Evolutionary conservation across 2,113 vertebrate species (phyloP), one percentile per base, ranked within the genome.

Genomic region (Pygathrix nemaeus): DNA sequence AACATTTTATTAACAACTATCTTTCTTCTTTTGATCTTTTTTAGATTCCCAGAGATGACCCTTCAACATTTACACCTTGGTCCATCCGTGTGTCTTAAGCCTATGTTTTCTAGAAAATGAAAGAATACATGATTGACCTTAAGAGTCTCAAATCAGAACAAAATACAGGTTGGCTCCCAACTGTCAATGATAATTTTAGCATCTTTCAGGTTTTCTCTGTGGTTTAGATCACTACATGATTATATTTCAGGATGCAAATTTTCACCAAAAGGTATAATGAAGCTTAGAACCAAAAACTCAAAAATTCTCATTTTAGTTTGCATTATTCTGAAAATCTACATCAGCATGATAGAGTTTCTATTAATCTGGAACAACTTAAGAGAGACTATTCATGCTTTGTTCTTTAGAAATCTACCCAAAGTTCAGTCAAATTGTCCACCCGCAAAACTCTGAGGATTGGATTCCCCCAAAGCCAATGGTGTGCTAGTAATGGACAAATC

Each of bases 1-100:
- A 61, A 73, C 0, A 78, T 35, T 85, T 84, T 13, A 81, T 68
- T 93, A 79, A 84, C 25, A 80, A 68, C 48, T 78, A 10, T n/a
- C 21, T 93, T 76, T 40, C 30, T 27, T 55, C 21, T 57, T 93
- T 95, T 86, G 12, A 16, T 94, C 35, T 94, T 95, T 98, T 95
- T 80, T 85, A 97, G 96, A 96, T 96, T 80, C 96, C 97, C 70
- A 97, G 95, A 89, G 96, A 98, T 82, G 97, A 98, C 32, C 96
- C 97, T 92, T 98, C 97, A 72, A 92, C 97, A 55, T 98, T 95
- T 82, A 97, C 79, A 35, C 91, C 97, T 38, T 98, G 97, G 98
- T 93, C 96, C 78, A 97, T 98, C 82, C 83, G 1, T 38, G 96
- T 98, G 43, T 98, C 97, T 91, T 98, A 97, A 89, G 61, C 35